A percentile compares a stretch with the other conserved stretches of the same genome.
phyloP scores from a whole-genome alignment of 2,888 invertebrate species.

The Diloba caeruleocephala region DNA sequence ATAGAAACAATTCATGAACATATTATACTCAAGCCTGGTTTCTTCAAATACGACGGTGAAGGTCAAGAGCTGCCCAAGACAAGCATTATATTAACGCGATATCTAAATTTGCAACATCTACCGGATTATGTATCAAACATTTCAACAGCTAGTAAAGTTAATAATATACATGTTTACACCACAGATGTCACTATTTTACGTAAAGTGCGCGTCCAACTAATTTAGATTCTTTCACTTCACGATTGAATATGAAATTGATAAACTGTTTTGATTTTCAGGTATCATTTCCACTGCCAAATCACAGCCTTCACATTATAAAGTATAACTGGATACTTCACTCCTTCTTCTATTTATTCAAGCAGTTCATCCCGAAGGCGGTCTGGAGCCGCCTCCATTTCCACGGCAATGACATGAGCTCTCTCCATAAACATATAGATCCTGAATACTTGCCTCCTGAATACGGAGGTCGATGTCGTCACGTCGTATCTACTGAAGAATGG shows the following conservation, averaged over 20 bases:
- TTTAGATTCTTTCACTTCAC: too few species aligned
- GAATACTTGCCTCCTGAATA: constrained; percentile 77
- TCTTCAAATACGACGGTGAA: too few species aligned
- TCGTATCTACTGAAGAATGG: constrained; percentile 90
- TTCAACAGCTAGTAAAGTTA: not conserved
- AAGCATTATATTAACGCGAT: too few species aligned
- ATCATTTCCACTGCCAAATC: constrained; percentile 92
- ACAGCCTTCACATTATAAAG: constrained; percentile 93
- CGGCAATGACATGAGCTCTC: constrained; percentile 75
- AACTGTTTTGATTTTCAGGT: constrained; percentile 80
- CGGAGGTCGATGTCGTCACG: constrained; percentile 86
- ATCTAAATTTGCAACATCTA: constrained; percentile 34
- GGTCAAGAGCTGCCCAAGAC: too few species aligned
- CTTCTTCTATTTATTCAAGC: constrained; percentile 93
- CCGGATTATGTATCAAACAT: not conserved
- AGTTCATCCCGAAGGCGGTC: constrained; percentile 91
- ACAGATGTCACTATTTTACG: constrained; percentile 23
- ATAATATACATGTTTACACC: not conserved
- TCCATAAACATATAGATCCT: constrained; percentile 77
- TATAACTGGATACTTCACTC: constrained; percentile 94
- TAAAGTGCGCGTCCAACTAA: too few species aligned
- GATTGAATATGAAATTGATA: not conserved
- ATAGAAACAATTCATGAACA: too few species aligned
- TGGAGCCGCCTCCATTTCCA: constrained; percentile 85
- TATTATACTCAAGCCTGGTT: too few species aligned